A percentile compares a stretch with the other conserved stretches of the same genome.
phyloP scores from a whole-genome alignment of 2,888 invertebrate species.

The Scaptodrosophila latifasciaeformis region DNA sequence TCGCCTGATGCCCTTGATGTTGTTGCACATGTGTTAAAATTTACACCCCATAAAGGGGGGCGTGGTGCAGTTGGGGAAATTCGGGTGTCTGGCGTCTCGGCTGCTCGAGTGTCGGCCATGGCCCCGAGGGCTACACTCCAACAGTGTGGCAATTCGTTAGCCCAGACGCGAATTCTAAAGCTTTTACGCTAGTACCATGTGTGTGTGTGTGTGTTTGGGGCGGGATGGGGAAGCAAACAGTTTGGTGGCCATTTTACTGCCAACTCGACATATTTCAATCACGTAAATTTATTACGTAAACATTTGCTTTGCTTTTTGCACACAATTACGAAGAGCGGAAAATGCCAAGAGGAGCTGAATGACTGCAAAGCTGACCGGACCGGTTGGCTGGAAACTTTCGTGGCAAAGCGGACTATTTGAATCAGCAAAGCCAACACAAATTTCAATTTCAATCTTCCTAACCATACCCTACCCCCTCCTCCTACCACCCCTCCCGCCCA shows the following conservation, averaged over 20 bases:
- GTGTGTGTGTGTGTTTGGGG: slow-evolving; percentile 11
- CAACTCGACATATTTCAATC: slow-evolving; percentile 73
- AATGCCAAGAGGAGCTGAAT: background rate
- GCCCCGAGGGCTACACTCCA: slow-evolving; percentile 22
- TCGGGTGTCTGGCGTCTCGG: too few relatives aligned
- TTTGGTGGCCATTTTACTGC: slow-evolving; percentile 59
- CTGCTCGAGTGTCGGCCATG: slow-evolving; percentile 12
- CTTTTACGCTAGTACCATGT: background rate
- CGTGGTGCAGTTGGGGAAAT: background rate
- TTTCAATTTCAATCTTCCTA: slow-evolving; percentile 67
- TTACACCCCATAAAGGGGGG: slow-evolving; percentile 40
- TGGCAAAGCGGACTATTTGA: background rate
- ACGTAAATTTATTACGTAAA: slow-evolving; percentile 74
- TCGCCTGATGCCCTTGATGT: slow-evolving; percentile 4
- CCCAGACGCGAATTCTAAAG: slow-evolving; percentile 1
- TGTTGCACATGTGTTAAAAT: slow-evolving; percentile 61
- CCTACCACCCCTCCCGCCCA: too few relatives aligned
- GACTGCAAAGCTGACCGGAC: background rate
- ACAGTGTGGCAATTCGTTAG: slow-evolving; percentile 59
- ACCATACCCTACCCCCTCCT: too few relatives aligned
- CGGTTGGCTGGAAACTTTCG: background rate
- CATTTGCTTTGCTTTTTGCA: slow-evolving; percentile 71
- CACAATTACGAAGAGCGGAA: slow-evolving; percentile 53
- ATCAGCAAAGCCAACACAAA: slow-evolving; percentile 38
- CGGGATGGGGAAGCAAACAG: slow-evolving; percentile 14